phyloP scores from a whole-genome alignment of 2,797 vertebrate genomes.

The Cryptoprocta ferox region DNA sequence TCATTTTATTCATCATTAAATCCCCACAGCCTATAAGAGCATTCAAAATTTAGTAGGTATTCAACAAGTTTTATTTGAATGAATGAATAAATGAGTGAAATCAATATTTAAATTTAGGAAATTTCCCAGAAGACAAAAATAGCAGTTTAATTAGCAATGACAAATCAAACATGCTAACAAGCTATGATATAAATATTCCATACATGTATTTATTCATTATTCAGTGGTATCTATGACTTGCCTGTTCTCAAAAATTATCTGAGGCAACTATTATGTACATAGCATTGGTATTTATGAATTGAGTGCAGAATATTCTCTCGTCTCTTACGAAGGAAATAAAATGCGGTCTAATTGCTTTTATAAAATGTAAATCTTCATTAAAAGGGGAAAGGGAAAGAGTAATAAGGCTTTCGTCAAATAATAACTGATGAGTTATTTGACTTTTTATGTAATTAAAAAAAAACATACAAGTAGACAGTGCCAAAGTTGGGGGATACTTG shows the following conservation, averaged over 20 bases:
- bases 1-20: not conserved
- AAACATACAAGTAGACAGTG: not conserved
- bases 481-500: not conserved
- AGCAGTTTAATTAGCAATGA: slow-evolving; percentile 47
- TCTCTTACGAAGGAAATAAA: slow-evolving; percentile 22
- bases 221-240: slow-evolving; percentile 52
- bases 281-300: slow-evolving; percentile 46
- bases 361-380: not conserved
- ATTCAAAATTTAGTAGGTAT: not conserved
- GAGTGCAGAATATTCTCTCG: not conserved
- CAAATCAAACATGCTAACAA: slow-evolving; percentile 58
- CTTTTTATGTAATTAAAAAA: not conserved
- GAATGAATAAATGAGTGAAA: slow-evolving; percentile 31
- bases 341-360: not conserved
- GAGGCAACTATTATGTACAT: not conserved
- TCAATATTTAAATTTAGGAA: slow-evolving; percentile 48
- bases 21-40: not conserved
- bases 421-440: not conserved
- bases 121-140: slow-evolving; percentile 52
- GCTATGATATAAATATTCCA: slow-evolving; percentile 7
- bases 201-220: slow-evolving; percentile 20
- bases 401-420: slow-evolving; percentile 13
- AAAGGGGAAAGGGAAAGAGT: not conserved
- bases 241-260: slow-evolving; percentile 22
- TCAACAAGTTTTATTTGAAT: slow-evolving; percentile 18